These are phyloP conservation scores for Percina caprodes DNA, from an alignment of 2,113 vertebrate genomes.

Conservation along the genomic window DNA sequence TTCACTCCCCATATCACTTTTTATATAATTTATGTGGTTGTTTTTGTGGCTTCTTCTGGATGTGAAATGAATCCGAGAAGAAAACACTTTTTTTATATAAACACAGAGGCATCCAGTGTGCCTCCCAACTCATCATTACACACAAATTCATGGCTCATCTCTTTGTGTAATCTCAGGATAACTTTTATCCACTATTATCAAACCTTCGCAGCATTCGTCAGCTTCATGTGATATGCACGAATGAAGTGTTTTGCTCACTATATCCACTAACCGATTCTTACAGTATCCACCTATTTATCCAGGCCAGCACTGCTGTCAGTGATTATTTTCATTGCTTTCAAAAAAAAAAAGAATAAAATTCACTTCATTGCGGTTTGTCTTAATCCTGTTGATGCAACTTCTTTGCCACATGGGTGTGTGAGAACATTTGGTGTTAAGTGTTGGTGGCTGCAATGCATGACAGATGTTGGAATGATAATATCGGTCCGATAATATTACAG, in stretches of 20 bases:
- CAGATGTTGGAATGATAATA: slow-evolving; percentile 26
- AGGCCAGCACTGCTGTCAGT: slow-evolving; percentile 36
- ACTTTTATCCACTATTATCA: slow-evolving; percentile 44
- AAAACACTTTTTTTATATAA: not conserved
- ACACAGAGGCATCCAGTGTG: slow-evolving; percentile 3
- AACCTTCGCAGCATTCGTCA: slow-evolving; percentile 47
- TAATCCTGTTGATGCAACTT: slow-evolving; percentile 34
- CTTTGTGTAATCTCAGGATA: slow-evolving; percentile 61
- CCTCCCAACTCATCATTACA: slow-evolving; percentile 35
- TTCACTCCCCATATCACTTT: slow-evolving; percentile 21
- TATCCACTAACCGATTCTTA: slow-evolving; percentile 31
- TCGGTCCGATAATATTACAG: not conserved
- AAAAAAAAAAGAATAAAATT: slow-evolving; percentile 37
- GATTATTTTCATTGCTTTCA: slow-evolving; percentile 37
- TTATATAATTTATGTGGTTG: slow-evolving; percentile 29
- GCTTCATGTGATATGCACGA: slow-evolving; percentile 24
- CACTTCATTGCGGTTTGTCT: slow-evolving; percentile 42
- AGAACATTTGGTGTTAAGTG: not conserved
- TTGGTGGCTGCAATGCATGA: not conserved
- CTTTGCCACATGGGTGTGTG: slow-evolving; percentile 18
- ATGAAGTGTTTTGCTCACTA: slow-evolving; percentile 31
- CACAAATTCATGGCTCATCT: slow-evolving; percentile 21
- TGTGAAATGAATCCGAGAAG: not conserved
- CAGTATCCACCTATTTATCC: slow-evolving; percentile 24
- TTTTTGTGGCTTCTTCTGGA: slow-evolving; percentile 32